Evolutionary conservation across 2,113 vertebrate species (phyloP), one percentile per base, ranked within the genome.

Genomic region (Menidia beryllina): DNA sequence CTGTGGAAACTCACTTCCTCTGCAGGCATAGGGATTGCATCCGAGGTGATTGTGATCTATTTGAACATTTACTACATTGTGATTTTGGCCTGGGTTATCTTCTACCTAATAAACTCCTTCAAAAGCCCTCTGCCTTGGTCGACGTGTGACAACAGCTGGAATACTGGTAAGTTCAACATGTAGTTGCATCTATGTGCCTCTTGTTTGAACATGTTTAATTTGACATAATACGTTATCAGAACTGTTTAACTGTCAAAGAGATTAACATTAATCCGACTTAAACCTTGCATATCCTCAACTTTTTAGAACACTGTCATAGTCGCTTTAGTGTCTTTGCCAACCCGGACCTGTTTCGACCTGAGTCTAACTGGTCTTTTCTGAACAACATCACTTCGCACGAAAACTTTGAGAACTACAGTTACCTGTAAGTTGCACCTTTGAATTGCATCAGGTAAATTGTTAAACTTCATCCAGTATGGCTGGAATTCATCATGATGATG

Each of bases 11-110:
- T 20, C 10, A 20, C 9, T 58, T 80, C 2, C 79, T 45, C 48
- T 51, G 14, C 79, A 99, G 97, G 97, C 52, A 84, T 99, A 19
- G 97, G 98, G 1, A 85, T 96, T 62, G 96, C 96, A 0, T 94
- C 95, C 9, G 95, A 96, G 75, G 90, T 98, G 59, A 95, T 97
- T 0, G 94, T 95, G 49, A 62, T 86, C 4, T 98, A 96, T 67
- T 36, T 96, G 69, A 97, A 96, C 71, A 47, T 97, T 74, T 99
- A 97, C 88, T 98, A 97, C 84, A 96, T 98, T 7, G 72, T 99
- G 65, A 89, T 99, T 61, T 87, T 98, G 13, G 93, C 96, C 62
- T 99, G 97, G 97, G 94, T 93, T 1, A 77, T 97, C 21, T 95
- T 98, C 83, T 99, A 98, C 82, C 84, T 99, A 5, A 94, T 94